A percentile compares a stretch with the other conserved stretches of the same genome.
Conservation (phyloP, 1,140 invertebrate genomes). For the Gryllus bimaculatus region DNA sequence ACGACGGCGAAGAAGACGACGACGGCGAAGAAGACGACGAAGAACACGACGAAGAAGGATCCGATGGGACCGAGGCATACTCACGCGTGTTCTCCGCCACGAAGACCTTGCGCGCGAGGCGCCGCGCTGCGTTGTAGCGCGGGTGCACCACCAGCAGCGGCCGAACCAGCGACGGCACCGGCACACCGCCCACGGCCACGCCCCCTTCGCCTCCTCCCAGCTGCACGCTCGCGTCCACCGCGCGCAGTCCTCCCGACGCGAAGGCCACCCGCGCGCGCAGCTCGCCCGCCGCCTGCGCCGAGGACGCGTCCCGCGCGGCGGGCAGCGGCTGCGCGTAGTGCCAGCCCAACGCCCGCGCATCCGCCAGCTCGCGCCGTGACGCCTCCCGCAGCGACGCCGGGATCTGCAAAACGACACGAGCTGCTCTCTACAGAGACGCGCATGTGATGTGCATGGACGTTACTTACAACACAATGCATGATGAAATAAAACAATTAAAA, state of each 20-base stretch:
- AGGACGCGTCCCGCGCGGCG: too few species aligned
- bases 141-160: neutral
- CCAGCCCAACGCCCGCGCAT: neutral
- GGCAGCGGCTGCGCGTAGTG: neutral
- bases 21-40: too few species aligned
- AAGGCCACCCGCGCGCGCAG: neutral
- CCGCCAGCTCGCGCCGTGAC: neutral
- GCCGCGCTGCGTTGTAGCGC: neutral
- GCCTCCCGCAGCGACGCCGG: neutral
- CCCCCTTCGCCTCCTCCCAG: neutral
- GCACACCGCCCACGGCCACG: neutral
- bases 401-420: neutral
- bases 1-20: too few species aligned
- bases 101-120: neutral
- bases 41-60: too few species aligned
- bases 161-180: neutral
- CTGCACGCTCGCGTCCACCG: neutral
- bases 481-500: too few species aligned
- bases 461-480: too few species aligned
- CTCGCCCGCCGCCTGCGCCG: too few species aligned
- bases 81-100: neutral
- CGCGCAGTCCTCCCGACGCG: neutral
- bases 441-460: too few species aligned
- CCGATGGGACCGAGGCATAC: neutral
- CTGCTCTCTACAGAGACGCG: too few species aligned